Conservation (phyloP, 2,888 invertebrate genomes). For the Agrochola circellaris region DNA sequence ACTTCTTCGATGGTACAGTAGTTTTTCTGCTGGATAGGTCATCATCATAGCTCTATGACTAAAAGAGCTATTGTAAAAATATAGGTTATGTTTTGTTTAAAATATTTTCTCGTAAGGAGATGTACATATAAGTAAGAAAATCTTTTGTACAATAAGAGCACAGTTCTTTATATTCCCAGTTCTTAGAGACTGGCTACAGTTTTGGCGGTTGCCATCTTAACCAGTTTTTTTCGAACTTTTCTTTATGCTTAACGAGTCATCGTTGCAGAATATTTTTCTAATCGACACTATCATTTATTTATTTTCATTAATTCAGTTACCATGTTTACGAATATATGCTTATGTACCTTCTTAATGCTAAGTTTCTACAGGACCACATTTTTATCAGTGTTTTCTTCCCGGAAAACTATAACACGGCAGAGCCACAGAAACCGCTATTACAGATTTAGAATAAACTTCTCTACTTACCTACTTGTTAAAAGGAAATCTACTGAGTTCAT, state of each 20-base stretch:
- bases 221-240: background rate
- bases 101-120: background rate
- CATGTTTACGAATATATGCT: background rate
- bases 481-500: conserved; percentile 42
- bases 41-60: background rate
- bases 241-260: background rate
- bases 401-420: background rate
- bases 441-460: background rate
- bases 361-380: too few species aligned
- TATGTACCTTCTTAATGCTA: background rate
- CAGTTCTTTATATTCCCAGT: background rate
- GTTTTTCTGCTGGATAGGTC: conserved; percentile 9
- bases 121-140: background rate
- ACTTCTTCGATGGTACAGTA: too few species aligned
- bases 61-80: too few species aligned
- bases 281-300: background rate
- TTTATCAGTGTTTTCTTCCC: too few species aligned
- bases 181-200: background rate
- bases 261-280: background rate
- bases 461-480: background rate
- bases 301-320: background rate
- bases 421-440: background rate
- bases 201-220: background rate
- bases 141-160: background rate
- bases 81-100: background rate